Conservation (phyloP, 2,888 invertebrate genomes). For the Corbicula japonica region DNA sequence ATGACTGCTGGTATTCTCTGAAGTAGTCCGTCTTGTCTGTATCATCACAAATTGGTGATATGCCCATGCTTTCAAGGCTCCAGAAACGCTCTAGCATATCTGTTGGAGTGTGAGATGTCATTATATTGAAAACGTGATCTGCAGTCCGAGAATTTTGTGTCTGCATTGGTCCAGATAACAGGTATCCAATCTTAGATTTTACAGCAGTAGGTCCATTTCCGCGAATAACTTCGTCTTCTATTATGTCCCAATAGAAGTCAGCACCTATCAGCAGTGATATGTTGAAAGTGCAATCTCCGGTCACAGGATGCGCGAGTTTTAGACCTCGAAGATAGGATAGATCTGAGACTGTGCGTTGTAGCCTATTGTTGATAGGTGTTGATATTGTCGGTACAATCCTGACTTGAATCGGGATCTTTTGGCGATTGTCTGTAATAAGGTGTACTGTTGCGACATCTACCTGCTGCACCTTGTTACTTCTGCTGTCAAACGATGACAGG, state of each 20-base stretch:
- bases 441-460: neutral
- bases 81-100: conserved; percentile 18
- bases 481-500: conserved; percentile 5
- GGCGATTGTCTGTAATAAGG: neutral
- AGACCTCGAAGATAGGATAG: conserved; percentile 8
- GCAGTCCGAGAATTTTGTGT: neutral
- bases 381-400: conserved; percentile 21
- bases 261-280: conserved; percentile 31
- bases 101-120: neutral
- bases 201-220: conserved; percentile 26
- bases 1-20: neutral
- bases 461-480: conserved; percentile 5
- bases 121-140: conserved; percentile 8
- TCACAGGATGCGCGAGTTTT: conserved; percentile 12
- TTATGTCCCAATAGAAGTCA: conserved; percentile 17
- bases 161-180: conserved; percentile 4
- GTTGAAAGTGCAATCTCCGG: neutral
- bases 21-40: neutral
- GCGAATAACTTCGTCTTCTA: neutral
- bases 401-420: conserved; percentile 1
- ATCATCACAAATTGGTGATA: neutral
- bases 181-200: conserved; percentile 23
- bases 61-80: conserved; percentile 10
- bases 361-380: neutral
- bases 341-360: neutral